Percentiles rank a stretch among this genome's conserved stretches.
phyloP scores from a whole-genome alignment of 2,797 vertebrate species.

The Xenops minutus region DNA sequence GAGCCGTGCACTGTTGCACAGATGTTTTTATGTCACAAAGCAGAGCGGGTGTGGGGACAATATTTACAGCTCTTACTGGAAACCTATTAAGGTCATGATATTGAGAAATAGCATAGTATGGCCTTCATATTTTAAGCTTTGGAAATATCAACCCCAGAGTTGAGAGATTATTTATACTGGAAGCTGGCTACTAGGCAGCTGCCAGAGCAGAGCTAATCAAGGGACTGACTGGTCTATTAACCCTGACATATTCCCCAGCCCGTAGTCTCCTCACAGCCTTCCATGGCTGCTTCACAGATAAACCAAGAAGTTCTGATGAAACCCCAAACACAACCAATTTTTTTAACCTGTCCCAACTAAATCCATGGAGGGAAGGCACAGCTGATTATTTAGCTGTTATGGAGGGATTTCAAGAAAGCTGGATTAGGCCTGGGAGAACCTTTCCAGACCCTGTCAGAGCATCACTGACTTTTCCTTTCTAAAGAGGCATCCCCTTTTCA shows the following conservation, averaged over 20 bases:
- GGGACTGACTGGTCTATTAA: not conserved
- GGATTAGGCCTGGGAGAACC: not conserved
- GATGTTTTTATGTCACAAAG: constrained; percentile 43
- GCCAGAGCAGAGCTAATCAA: constrained; percentile 44
- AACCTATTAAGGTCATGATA: constrained; percentile 51
- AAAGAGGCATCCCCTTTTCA: not conserved
- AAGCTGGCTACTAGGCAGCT: constrained; percentile 38
- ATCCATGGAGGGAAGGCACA: not conserved
- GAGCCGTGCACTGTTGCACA: constrained; percentile 4
- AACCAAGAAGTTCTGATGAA: not conserved
- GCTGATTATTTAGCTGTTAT: not conserved
- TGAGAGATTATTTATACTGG: constrained; percentile 54
- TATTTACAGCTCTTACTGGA: constrained; percentile 60
- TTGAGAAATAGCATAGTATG: constrained; percentile 62
- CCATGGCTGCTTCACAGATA: not conserved
- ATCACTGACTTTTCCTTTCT: not conserved
- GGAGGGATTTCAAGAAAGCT: not conserved
- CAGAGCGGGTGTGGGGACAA: not conserved
- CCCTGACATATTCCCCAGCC: not conserved
- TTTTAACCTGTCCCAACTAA: not conserved
- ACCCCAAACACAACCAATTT: not conserved
- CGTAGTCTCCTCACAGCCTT: not conserved
- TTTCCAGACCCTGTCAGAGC: not conserved
- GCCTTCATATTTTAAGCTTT: constrained; percentile 62
- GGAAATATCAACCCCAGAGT: constrained; percentile 31